Percentiles rank a stretch among this genome's conserved stretches.
phyloP scores from a whole-genome alignment of 2,888 invertebrate species.

The Tryphoninae sp. region DNA sequence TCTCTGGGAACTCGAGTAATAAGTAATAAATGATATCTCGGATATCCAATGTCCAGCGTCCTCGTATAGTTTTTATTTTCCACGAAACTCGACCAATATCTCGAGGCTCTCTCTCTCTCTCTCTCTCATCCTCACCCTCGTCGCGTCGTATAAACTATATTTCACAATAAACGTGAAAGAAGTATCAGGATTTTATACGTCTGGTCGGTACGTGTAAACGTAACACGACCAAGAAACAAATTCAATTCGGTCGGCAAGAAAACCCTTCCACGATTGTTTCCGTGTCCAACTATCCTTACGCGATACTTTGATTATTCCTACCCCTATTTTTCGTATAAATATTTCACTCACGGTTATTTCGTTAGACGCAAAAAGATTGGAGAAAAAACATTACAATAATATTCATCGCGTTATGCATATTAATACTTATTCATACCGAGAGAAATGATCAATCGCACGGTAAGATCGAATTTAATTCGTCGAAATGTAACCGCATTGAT shows the following conservation, averaged over 20 bases:
- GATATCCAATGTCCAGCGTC: constrained; percentile 29
- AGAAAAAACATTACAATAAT: no score
- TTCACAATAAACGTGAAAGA: constrained; percentile 12
- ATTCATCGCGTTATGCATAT: neutral
- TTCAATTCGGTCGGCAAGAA: neutral
- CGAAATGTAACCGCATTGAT: neutral
- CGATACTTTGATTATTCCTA: no score
- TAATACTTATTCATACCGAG: neutral
- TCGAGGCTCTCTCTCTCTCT: neutral
- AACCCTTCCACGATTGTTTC: no score
- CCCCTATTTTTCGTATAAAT: no score
- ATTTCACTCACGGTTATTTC: no score
- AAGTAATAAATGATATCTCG: constrained; percentile 55
- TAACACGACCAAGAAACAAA: constrained; percentile 16
- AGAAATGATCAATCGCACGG: neutral
- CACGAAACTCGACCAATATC: constrained; percentile 5
- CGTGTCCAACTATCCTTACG: no score
- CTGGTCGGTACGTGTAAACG: neutral
- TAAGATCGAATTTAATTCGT: neutral
- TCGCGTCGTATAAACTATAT: neutral
- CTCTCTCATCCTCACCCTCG: constrained; percentile 1
- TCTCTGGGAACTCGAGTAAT: constrained; percentile 46
- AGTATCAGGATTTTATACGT: constrained; percentile 10
- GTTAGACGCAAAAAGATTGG: no score
- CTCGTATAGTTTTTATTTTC: constrained; percentile 21